A percentile compares a stretch with the other conserved stretches of the same genome.
Evolutionary conservation across 1,140 invertebrate genomes (phyloP).

Genomic region (Helicoverpa zea): DNA sequence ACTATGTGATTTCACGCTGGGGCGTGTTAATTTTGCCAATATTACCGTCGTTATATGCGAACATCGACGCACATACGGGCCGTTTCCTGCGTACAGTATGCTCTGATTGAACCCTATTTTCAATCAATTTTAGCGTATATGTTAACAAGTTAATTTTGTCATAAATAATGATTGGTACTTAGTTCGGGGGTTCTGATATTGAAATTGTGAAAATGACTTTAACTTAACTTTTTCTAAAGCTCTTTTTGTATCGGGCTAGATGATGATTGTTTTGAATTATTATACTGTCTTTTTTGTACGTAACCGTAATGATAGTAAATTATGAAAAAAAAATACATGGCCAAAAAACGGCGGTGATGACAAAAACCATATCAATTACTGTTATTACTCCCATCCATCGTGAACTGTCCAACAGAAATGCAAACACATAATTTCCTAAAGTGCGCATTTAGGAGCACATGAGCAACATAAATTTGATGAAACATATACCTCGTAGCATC

Average conservation of each 20-base stretch:
- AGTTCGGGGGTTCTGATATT: background rate
- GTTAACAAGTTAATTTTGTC: background rate
- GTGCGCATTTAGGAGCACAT: conserved; percentile 45
- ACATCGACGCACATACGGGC: conserved; percentile 6
- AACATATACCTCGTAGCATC: conserved; percentile 40
- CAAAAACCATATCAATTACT: conserved; percentile 19
- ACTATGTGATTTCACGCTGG: conserved; percentile 67
- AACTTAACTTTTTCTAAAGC: too few species aligned
- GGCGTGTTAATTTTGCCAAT: conserved; percentile 65
- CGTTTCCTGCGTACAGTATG: conserved; percentile 38
- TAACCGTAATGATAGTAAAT: background rate
- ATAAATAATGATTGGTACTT: background rate
- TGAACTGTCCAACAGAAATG: conserved; percentile 34
- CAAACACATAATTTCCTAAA: conserved; percentile 44
- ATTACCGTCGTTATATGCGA: conserved; percentile 52
- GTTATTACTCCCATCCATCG: conserved; percentile 44
- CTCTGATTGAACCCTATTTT: conserved; percentile 19
- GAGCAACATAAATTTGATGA: conserved; percentile 50
- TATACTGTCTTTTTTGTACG: too few species aligned
- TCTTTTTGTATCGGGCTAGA: too few species aligned
- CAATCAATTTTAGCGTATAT: conserved; percentile 10
- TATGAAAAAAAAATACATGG: background rate
- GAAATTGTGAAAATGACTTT: background rate
- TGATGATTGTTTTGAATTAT: too few species aligned
- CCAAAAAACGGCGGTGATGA: background rate